A percentile compares a stretch with the other conserved stretches of the same genome.
phyloP scores from a whole-genome alignment of 1,140 invertebrate genomes.

The Spodoptera frugiperda region DNA sequence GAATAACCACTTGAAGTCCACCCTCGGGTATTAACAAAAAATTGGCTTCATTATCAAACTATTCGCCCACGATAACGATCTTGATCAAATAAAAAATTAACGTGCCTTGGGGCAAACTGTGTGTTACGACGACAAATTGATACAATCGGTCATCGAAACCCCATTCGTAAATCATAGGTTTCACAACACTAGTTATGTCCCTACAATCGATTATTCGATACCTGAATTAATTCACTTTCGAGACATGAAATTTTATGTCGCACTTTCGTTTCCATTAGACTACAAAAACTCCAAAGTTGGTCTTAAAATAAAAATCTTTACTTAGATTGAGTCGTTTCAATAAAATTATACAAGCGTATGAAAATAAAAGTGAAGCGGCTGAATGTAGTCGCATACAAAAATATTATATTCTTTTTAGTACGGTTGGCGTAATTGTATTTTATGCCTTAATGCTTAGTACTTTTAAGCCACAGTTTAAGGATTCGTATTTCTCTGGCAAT shows the following conservation, averaged over 20 bases:
- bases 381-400: slow-evolving; percentile 57
- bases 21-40: slow-evolving; percentile 79
- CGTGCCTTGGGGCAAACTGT: slow-evolving; percentile 68
- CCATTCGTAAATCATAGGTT: slow-evolving; percentile 55
- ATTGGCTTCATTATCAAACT: slow-evolving; percentile 84
- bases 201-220: slow-evolving; percentile 35
- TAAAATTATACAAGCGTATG: slow-evolving; percentile 77
- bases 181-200: slow-evolving; percentile 43
- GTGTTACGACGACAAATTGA: slow-evolving; percentile 76
- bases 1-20: slow-evolving; percentile 70
- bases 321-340: slow-evolving; percentile 67
- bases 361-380: slow-evolving; percentile 71
- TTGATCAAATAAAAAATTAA: slow-evolving; percentile 85
- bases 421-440: slow-evolving; percentile 35
- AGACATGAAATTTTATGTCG: slow-evolving; percentile 11
- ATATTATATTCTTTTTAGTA: slow-evolving; percentile 51
- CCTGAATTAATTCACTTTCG: slow-evolving; percentile 14
- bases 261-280: slow-evolving; percentile 32
- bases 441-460: slow-evolving; percentile 50
- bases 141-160: slow-evolving; percentile 66
- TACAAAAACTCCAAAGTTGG: slow-evolving; percentile 10
- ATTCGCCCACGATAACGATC: slow-evolving; percentile 75
- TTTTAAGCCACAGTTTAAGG: slow-evolving; percentile 45
- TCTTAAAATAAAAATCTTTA: slow-evolving; percentile 43
- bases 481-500: slow-evolving; percentile 35